A percentile compares a stretch with the other conserved stretches of the same genome.
Evolutionary conservation across 2,888 invertebrate genomes (phyloP).

Genomic region (Hyles lineata): DNA sequence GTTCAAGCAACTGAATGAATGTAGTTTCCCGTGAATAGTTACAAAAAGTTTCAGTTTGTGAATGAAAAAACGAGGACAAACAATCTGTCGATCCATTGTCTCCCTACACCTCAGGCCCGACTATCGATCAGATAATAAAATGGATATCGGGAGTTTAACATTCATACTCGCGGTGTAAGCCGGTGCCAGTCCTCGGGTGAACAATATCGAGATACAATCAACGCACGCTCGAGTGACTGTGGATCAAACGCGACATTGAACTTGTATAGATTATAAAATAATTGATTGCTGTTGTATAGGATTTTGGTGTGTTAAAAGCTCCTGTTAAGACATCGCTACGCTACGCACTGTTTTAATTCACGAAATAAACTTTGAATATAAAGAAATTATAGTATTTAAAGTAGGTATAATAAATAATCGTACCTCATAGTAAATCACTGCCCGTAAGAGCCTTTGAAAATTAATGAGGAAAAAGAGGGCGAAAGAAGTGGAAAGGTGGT

Average conservation of each 20-base stretch:
- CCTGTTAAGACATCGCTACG: neutral
- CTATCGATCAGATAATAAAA: slow-evolving; percentile 26
- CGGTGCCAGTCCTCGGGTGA: slow-evolving; percentile 30
- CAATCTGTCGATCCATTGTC: neutral
- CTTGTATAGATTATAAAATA: slow-evolving; percentile 17
- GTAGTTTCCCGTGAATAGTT: neutral
- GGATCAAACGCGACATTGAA: slow-evolving; percentile 9
- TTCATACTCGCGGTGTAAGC: slow-evolving; percentile 39
- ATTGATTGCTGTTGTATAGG: neutral
- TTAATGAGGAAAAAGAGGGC: too few relatives aligned
- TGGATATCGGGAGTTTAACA: slow-evolving; percentile 20
- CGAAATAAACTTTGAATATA: too few relatives aligned
- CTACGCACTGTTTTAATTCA: too few relatives aligned
- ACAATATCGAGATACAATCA: slow-evolving; percentile 25
- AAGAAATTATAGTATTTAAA: too few relatives aligned
- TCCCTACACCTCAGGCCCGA: slow-evolving; percentile 1
- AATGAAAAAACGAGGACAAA: slow-evolving; percentile 5
- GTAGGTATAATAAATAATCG: too few relatives aligned
- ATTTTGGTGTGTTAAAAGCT: neutral
- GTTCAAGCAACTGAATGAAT: neutral
- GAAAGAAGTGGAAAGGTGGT: too few relatives aligned
- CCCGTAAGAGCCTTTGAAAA: too few relatives aligned
- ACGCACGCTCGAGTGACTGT: slow-evolving; percentile 13
- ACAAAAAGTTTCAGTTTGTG: neutral
- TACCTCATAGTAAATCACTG: too few relatives aligned